These are phyloP conservation scores for Drosophila paramelanica DNA, from an alignment of 2,888 invertebrate genomes.

Conservation along the genomic window DNA sequence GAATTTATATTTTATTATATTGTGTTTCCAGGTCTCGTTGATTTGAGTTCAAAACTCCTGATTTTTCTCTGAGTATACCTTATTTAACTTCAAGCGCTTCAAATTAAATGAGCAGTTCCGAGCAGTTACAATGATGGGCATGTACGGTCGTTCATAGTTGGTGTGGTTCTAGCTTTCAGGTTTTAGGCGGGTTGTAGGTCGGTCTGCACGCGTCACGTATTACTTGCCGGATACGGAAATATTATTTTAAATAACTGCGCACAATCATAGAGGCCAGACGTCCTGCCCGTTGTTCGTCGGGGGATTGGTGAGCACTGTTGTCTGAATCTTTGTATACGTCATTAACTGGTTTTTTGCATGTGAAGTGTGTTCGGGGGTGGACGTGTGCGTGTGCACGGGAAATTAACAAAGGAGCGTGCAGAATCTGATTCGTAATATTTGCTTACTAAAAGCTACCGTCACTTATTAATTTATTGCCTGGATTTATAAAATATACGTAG, in stretches of 20 bases:
- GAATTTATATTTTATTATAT: neutral
- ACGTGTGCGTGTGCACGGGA: constrained; percentile 75
- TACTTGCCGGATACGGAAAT: constrained; percentile 77
- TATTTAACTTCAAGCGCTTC: neutral
- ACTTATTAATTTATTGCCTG: constrained; percentile 61
- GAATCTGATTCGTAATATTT: constrained; percentile 73
- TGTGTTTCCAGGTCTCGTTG: too few species aligned
- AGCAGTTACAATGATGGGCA: neutral
- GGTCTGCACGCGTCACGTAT: constrained; percentile 69
- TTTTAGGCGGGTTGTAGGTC: constrained; percentile 5
- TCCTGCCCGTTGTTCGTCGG: constrained; percentile 19
- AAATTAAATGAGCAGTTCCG: constrained; percentile 19
- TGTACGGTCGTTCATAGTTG: neutral
- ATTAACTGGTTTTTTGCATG: constrained; percentile 31
- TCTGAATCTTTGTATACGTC: constrained; percentile 12
- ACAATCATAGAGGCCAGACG: constrained; percentile 40
- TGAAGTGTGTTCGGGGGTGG: constrained; percentile 24
- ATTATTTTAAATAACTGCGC: constrained; percentile 75
- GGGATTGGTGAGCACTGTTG: constrained; percentile 11
- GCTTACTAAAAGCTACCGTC: constrained; percentile 56
- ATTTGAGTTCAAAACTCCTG: neutral
- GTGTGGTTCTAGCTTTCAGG: neutral
- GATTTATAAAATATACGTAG: constrained; percentile 8
- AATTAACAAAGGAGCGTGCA: constrained; percentile 76
- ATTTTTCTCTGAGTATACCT: neutral